Percentiles rank a stretch among this genome's conserved stretches.
Evolutionary conservation across 2,113 vertebrate genomes (phyloP).

Genomic region (Takifugu flavidus): DNA sequence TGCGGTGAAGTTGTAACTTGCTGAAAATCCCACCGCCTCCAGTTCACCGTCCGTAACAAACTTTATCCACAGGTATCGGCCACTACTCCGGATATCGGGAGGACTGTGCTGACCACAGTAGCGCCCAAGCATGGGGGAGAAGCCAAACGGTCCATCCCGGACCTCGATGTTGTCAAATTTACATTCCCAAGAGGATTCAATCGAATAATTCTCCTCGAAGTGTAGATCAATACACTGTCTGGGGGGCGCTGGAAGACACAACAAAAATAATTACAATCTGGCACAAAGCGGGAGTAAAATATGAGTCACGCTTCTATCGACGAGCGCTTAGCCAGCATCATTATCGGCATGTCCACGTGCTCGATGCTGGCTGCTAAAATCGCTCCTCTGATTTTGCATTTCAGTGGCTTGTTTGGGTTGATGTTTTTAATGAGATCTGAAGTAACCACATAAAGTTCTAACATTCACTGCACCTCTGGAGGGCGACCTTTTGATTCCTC

Average conservation of each 20-base stretch:
- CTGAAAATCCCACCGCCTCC: constrained; percentile 96
- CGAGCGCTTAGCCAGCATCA: constrained; percentile 28
- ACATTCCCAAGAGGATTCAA: constrained; percentile 99
- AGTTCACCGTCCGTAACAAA: constrained; percentile 98
- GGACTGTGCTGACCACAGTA: constrained; percentile 97
- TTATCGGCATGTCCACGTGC: constrained; percentile 9
- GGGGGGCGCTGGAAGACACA: constrained; percentile 82
- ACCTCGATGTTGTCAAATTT: constrained; percentile 99
- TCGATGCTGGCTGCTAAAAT: constrained; percentile 23
- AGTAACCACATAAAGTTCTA: background rate
- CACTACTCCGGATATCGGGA: constrained; percentile 94
- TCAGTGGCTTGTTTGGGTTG: too few species aligned
- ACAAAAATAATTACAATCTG: constrained; percentile 38
- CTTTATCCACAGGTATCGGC: constrained; percentile 98
- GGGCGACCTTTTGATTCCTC: too few species aligned
- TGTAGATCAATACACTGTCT: constrained; percentile 97
- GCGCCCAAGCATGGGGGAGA: constrained; percentile 95
- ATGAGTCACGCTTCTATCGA: constrained; percentile 31
- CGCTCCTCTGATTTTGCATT: background rate
- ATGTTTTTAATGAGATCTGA: background rate
- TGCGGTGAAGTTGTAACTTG: constrained; percentile 97
- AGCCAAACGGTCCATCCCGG: constrained; percentile 96
- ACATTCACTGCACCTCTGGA: too few species aligned
- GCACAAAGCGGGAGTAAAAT: constrained; percentile 20
- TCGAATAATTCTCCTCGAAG: constrained; percentile 97